These are phyloP conservation scores for Neomonachus schauinslandi DNA, from an alignment of 2,113 vertebrate species.

Conservation along the genomic window DNA sequence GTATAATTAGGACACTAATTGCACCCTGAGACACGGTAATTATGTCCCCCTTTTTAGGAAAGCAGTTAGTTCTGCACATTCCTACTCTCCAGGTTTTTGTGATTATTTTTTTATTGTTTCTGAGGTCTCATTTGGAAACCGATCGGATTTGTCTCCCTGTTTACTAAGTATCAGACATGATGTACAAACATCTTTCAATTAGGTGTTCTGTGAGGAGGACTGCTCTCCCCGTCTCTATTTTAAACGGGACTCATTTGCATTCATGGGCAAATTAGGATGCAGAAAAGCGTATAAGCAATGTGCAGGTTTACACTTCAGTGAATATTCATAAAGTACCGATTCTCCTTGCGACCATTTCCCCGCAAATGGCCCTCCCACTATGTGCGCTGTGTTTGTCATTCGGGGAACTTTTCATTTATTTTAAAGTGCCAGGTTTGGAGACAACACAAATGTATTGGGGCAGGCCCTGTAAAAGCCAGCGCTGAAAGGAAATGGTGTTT, in stretches of 20 bases:
- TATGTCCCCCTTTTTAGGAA: constrained; percentile 77
- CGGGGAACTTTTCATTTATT: constrained; percentile 72
- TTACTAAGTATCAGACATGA: constrained; percentile 78
- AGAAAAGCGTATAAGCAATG: constrained; percentile 82
- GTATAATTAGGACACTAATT: constrained; percentile 84
- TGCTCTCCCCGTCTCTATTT: constrained; percentile 74
- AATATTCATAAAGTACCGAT: constrained; percentile 82
- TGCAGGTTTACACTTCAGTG: constrained; percentile 83
- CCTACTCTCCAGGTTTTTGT: constrained; percentile 71
- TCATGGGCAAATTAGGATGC: constrained; percentile 83
- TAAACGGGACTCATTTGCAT: constrained; percentile 85
- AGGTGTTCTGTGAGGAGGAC: constrained; percentile 80
- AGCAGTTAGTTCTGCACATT: constrained; percentile 66
- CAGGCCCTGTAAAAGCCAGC: constrained; percentile 49
- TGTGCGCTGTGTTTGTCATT: constrained; percentile 73
- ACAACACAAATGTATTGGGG: constrained; percentile 48
- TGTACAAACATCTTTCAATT: constrained; percentile 83
- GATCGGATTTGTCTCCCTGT: constrained; percentile 79
- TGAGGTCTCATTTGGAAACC: constrained; percentile 75
- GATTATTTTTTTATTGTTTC: constrained; percentile 80
- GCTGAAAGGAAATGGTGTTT: constrained; percentile 72
- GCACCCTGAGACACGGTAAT: constrained; percentile 76
- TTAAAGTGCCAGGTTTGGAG: constrained; percentile 72
- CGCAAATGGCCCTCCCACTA: constrained; percentile 69
- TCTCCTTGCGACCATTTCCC: constrained; percentile 81